A percentile compares a stretch with the other conserved stretches of the same genome.
Conservation (phyloP, 2,888 invertebrate species). For the Bellardia bayeri region DNA sequence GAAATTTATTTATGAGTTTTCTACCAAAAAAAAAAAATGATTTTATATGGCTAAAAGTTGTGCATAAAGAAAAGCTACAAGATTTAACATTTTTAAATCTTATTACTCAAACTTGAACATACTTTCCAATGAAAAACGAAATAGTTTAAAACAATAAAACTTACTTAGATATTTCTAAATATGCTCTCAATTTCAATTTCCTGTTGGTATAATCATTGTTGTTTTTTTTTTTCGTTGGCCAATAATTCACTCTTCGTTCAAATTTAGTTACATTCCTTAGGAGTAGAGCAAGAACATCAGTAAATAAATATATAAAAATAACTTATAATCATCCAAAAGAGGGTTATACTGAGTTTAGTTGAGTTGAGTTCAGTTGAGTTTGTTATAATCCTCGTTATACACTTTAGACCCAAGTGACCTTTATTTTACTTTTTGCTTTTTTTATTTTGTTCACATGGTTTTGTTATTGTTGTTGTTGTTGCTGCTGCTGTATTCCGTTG, state of each 20-base stretch:
- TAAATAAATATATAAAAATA: slow-evolving; percentile 64
- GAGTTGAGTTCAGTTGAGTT: slow-evolving; percentile 58
- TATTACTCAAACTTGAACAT: too few relatives aligned
- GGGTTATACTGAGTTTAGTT: slow-evolving; percentile 54
- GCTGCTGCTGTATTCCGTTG: slow-evolving; percentile 11
- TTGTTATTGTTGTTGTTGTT: slow-evolving; percentile 41
- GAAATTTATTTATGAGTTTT: slow-evolving; percentile 57
- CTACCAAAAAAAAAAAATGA: neutral
- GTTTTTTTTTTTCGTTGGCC: slow-evolving; percentile 23
- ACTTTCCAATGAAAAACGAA: too few relatives aligned
- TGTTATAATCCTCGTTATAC: slow-evolving; percentile 69
- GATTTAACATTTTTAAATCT: too few relatives aligned
- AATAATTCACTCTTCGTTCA: slow-evolving; percentile 61
- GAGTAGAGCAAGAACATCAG: slow-evolving; percentile 30
- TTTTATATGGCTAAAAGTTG: too few relatives aligned
- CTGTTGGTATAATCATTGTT: slow-evolving; percentile 7
- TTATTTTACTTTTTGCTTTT: too few relatives aligned
- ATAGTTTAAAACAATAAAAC: slow-evolving; percentile 36
- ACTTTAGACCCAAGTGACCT: slow-evolving; percentile 68
- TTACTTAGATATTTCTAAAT: slow-evolving; percentile 15
- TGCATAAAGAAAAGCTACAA: too few relatives aligned
- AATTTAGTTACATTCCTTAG: slow-evolving; percentile 58
- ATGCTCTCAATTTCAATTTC: slow-evolving; percentile 59
- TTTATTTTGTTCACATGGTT: slow-evolving; percentile 44
- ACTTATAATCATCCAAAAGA: slow-evolving; percentile 60